Conservation (phyloP, 1,140 invertebrate species). For the Lineus longissimus region DNA sequence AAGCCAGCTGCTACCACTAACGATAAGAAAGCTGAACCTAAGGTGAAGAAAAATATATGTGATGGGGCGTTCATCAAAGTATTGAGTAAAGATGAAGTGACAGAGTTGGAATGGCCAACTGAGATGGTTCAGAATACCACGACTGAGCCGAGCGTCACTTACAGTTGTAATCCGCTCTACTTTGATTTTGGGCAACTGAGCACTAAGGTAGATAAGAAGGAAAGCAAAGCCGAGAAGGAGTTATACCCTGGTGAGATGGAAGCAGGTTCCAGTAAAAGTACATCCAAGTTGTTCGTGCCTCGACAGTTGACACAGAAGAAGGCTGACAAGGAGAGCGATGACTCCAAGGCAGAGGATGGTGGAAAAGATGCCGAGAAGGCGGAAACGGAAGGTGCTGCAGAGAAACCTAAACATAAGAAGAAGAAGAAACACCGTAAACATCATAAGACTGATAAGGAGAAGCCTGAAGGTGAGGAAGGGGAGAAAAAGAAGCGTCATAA, state of each 20-base stretch:
- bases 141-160: constrained; percentile 26
- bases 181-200: constrained; percentile 31
- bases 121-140: constrained; percentile 39
- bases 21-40: too few species aligned
- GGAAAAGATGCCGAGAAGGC: neutral
- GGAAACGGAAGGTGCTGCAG: neutral
- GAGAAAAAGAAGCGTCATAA: constrained; percentile 13
- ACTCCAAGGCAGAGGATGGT: neutral
- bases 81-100: constrained; percentile 30
- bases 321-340: neutral
- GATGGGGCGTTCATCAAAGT: constrained; percentile 33
- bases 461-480: constrained; percentile 2
- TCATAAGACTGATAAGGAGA: neutral
- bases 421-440: neutral
- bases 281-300: neutral
- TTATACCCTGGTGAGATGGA: neutral
- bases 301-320: neutral
- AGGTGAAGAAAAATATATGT: neutral
- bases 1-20: too few species aligned
- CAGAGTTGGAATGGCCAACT: constrained; percentile 37
- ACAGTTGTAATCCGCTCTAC: constrained; percentile 38
- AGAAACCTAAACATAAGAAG: constrained; percentile 3
- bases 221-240: neutral
- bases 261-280: neutral
- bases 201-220: neutral